Conservation (phyloP, 2,113 vertebrate species). For the Probosciger aterrimus region DNA sequence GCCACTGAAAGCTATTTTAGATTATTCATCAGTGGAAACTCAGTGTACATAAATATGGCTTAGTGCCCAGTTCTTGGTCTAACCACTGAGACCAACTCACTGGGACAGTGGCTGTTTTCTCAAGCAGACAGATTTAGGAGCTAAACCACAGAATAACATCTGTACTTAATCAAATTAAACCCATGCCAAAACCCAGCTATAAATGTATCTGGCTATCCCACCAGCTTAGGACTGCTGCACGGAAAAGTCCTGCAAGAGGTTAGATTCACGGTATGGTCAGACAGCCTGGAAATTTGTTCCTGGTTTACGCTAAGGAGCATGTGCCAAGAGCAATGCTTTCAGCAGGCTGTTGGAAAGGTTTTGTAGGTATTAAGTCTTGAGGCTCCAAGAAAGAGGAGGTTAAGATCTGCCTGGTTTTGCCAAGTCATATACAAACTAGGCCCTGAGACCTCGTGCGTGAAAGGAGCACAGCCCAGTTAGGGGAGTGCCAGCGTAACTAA, state of each 20-base stretch:
- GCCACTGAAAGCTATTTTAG: slow-evolving; percentile 52
- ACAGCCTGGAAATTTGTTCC: slow-evolving; percentile 40
- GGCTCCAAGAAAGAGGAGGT: background rate
- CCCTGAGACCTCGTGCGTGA: background rate
- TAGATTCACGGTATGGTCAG: background rate
- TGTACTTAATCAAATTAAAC: slow-evolving; percentile 43
- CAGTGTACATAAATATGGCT: slow-evolving; percentile 31
- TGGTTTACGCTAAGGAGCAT: background rate
- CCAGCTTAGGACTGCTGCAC: background rate
- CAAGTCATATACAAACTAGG: slow-evolving; percentile 14
- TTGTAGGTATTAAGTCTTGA: background rate
- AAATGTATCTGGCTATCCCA: slow-evolving; percentile 27
- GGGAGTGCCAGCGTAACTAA: background rate
- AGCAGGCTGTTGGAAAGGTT: background rate
- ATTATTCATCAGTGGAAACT: slow-evolving; percentile 63
- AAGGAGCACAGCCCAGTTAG: background rate
- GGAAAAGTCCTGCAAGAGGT: slow-evolving; percentile 48
- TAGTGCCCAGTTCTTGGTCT: slow-evolving; percentile 37
- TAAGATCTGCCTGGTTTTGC: background rate
- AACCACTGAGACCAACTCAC: slow-evolving; percentile 49
- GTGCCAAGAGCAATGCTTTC: background rate
- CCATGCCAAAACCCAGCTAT: slow-evolving; percentile 32
- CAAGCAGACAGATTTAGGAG: slow-evolving; percentile 45
- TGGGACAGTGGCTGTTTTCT: slow-evolving; percentile 57
- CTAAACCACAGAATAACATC: slow-evolving; percentile 53